A percentile compares a stretch with the other conserved stretches of the same genome.
Evolutionary conservation across 2,113 vertebrate species (phyloP).

Genomic region (Anguilla rostrata): DNA sequence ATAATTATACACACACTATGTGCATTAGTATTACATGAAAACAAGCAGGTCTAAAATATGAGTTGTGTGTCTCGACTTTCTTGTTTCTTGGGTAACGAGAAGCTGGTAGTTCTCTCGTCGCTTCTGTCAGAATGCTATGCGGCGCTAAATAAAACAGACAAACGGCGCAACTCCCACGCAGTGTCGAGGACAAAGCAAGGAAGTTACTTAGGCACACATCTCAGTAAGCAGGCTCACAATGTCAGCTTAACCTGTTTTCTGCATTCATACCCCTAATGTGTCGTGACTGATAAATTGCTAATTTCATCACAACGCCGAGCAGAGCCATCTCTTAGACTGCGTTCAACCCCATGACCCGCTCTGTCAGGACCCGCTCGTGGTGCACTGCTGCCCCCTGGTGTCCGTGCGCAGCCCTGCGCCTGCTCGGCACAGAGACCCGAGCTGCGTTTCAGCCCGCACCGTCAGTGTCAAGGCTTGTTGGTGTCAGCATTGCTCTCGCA

Average conservation of each 20-base stretch:
- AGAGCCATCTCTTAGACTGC: constrained; percentile 40
- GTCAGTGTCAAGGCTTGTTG: background rate
- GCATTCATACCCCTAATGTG: constrained; percentile 48
- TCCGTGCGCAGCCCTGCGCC: constrained; percentile 25
- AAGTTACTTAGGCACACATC: constrained; percentile 54
- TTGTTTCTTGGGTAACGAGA: constrained; percentile 51
- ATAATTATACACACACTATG: no score
- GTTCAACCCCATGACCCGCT: constrained; percentile 25
- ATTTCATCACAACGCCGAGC: constrained; percentile 50
- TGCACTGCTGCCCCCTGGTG: constrained; percentile 72
- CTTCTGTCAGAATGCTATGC: constrained; percentile 53
- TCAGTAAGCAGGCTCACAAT: constrained; percentile 50
- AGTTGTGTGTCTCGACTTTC: background rate
- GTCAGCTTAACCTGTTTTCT: constrained; percentile 55
- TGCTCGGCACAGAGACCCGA: background rate
- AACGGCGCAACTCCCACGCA: constrained; percentile 41
- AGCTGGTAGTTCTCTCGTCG: constrained; percentile 45
- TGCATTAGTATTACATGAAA: constrained; percentile 29
- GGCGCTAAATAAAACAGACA: constrained; percentile 55
- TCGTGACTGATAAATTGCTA: constrained; percentile 54
- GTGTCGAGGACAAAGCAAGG: constrained; percentile 54
- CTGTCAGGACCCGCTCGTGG: constrained; percentile 36
- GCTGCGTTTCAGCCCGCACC: background rate
- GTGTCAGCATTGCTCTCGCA: background rate
- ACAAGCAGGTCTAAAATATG: constrained; percentile 6